A percentile compares a stretch with the other conserved stretches of the same genome.
Conservation (phyloP, 2,888 invertebrate genomes). For the Meloe dianella region DNA sequence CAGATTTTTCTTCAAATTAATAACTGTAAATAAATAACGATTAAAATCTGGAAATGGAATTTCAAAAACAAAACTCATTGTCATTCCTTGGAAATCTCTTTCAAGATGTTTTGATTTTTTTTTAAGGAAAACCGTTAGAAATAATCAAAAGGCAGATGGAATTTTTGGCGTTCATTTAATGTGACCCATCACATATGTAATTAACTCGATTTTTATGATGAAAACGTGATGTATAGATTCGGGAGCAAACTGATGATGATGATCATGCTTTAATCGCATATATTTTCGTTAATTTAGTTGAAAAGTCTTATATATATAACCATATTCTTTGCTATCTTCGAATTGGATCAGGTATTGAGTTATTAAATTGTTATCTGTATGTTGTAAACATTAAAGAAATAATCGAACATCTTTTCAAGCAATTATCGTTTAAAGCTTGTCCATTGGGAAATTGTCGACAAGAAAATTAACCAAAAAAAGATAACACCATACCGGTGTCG, state of each 20-base stretch:
- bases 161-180: background rate
- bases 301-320: background rate
- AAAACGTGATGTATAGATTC: constrained; percentile 2
- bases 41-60: background rate
- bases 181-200: background rate
- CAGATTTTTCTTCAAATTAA: background rate
- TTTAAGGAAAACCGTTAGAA: background rate
- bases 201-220: background rate
- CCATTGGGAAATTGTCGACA: too few relatives aligned
- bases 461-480: too few relatives aligned
- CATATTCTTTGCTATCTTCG: background rate
- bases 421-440: too few relatives aligned
- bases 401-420: too few relatives aligned
- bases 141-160: background rate
- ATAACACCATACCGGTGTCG: too few relatives aligned
- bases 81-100: background rate
- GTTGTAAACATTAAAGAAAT: too few relatives aligned
- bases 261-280: background rate
- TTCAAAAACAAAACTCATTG: background rate
- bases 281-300: background rate
- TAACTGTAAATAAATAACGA: constrained; percentile 8
- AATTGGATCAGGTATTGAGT: background rate
- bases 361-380: background rate
- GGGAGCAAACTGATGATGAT: constrained; percentile 5
- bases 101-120: background rate